phyloP scores from a whole-genome alignment of 92 coral and sea anemone genomes.

The Palythoa caribaeorum region DNA sequence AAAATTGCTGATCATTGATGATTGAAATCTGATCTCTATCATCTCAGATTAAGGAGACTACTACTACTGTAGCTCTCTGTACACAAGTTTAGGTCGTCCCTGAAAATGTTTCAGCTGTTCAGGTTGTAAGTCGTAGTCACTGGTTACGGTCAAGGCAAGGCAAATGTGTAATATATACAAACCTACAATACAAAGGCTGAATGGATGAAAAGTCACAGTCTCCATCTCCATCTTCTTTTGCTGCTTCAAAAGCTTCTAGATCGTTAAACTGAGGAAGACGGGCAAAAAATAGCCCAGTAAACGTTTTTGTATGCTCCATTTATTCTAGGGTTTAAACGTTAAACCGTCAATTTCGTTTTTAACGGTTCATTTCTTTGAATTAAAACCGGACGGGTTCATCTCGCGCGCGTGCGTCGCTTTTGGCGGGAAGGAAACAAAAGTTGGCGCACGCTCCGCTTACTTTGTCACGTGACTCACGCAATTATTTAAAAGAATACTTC shows the following conservation, averaged over 20 bases:
- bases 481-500: too few relatives aligned
- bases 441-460: too few relatives aligned
- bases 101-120: background rate
- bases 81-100: background rate
- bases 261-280: constrained; percentile 81
- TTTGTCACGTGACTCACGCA: too few relatives aligned
- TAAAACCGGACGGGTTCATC: too few relatives aligned
- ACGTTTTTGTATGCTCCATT: constrained; percentile 39
- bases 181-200: constrained; percentile 87
- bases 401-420: too few relatives aligned
- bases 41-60: background rate
- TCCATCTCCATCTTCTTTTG: constrained; percentile 14
- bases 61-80: background rate
- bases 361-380: too few relatives aligned
- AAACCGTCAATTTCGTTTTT: too few relatives aligned
- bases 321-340: background rate
- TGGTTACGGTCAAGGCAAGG: constrained; percentile 12
- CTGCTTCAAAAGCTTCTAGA: constrained; percentile 74
- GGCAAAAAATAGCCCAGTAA: constrained; percentile 84
- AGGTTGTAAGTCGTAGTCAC: constrained; percentile 1
- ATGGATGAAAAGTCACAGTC: constrained; percentile 51
- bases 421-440: too few relatives aligned
- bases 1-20: too few relatives aligned
- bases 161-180: background rate
- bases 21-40: too few relatives aligned